Evolutionary conservation across 2,888 invertebrate genomes (phyloP), one percentile per base, ranked within the genome.

Genomic region (Xylocampa areola): DNA sequence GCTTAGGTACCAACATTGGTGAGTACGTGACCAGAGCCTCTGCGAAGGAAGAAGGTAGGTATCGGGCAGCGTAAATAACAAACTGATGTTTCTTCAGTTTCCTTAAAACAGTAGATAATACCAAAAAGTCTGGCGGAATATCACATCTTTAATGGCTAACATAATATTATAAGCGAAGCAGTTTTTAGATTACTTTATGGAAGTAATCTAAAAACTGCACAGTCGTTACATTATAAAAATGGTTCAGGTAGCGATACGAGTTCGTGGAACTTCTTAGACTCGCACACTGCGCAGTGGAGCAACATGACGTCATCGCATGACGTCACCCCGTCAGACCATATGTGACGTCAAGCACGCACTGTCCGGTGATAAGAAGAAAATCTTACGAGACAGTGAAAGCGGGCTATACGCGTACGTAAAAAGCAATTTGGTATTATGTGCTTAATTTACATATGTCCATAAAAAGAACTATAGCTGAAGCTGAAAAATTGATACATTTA

Each of bases 261-360:
- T 88, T 87, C 85, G 79, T 77, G 79, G 85, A 67, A 73, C 59
- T 87, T 86, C 81, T 81, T 64, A 76, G 78, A 68, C 76, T 63
- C 76, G 68, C 70, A 76, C 76, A 57, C 66, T 71, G 71, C 68
- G 75, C 68, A 72, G 74, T 72, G 76, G 77, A 76, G 76, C 73
- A 73, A 51, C 32, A 63, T 86, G 86, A 88, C 88, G 87, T 85
- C 86, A 86, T 61, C n/a, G 45, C 23, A 73, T 91, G 89, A 91
- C 92, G 91, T 92, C 88, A 91, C 71, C 59, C 54, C 36, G 67
- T 85, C 84, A 79, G 75, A 80, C 82, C 80, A 86, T 79, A 68
- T 53, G 72, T 85, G 84, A 87, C 85, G 86, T 86, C 80, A 82
- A 61, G 49, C 55, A 53, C 59, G 58, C 37, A 54, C n/a, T n/a